These are phyloP conservation scores for Hylaeus volcanicus DNA, from an alignment of 1,140 invertebrate species.

Conservation along the genomic window DNA sequence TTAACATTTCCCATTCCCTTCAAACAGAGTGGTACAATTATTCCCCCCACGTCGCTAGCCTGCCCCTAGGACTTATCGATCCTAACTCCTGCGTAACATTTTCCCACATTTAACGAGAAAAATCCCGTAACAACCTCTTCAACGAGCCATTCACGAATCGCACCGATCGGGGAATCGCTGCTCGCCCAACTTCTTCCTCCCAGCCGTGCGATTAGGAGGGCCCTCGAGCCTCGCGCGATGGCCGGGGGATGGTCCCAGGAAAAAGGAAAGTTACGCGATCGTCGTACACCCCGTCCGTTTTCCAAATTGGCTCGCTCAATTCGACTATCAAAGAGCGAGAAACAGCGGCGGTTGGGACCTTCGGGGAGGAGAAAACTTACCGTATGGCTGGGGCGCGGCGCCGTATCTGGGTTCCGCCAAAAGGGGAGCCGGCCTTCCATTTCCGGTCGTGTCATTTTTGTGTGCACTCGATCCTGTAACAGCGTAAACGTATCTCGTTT, in stretches of 20 bases:
- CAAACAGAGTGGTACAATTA: no score
- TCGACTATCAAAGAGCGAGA: constrained; percentile 41
- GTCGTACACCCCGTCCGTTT: neutral
- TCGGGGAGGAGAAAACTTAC: constrained; percentile 81
- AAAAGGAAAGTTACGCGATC: no score
- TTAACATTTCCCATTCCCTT: no score
- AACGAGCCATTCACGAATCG: constrained; percentile 7
- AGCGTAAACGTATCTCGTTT: constrained; percentile 55
- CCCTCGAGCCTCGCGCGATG: constrained; percentile 7
- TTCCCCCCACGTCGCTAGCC: no score
- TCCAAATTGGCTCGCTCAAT: constrained; percentile 51
- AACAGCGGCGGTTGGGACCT: neutral
- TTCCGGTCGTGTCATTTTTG: constrained; percentile 79
- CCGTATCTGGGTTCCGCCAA: constrained; percentile 93
- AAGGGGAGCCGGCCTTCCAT: constrained; percentile 87
- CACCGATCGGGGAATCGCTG: neutral
- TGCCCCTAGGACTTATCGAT: no score
- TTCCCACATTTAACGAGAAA: no score
- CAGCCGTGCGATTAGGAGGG: constrained; percentile 3
- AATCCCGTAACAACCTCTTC: constrained; percentile 4
- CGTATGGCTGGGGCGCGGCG: constrained; percentile 91
- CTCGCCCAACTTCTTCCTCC: neutral
- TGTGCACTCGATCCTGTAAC: constrained; percentile 79
- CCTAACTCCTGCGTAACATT: no score
- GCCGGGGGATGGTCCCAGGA: no score